Percentiles rank a stretch among this genome's conserved stretches.
These are phyloP conservation scores for Polymixis lichenea DNA, from an alignment of 2,888 invertebrate genomes.

Conservation along the genomic window DNA sequence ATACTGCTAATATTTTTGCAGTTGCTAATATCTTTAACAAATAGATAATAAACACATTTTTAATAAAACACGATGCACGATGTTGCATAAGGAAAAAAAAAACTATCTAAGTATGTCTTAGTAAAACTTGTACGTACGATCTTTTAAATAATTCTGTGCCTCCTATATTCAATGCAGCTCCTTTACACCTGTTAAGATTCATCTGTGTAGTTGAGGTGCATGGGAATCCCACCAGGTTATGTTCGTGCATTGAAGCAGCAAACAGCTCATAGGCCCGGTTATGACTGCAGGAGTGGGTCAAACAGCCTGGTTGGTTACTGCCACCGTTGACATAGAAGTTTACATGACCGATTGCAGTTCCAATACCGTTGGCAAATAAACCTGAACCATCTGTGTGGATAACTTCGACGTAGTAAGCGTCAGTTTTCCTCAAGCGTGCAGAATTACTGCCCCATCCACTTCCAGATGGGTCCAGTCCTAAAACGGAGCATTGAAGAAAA, in stretches of 20 bases:
- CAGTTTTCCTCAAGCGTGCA: slow-evolving; percentile 66
- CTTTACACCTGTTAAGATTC: slow-evolving; percentile 73
- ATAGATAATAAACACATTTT: not conserved
- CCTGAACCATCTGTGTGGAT: slow-evolving; percentile 82
- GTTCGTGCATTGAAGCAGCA: slow-evolving; percentile 72
- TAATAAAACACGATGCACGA: too few relatives aligned
- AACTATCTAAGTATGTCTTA: not conserved
- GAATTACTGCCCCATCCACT: slow-evolving; percentile 72
- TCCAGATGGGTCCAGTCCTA: slow-evolving; percentile 79
- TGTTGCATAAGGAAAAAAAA: not conserved
- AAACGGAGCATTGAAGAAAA: not conserved
- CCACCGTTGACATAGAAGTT: slow-evolving; percentile 98
- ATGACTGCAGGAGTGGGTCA: slow-evolving; percentile 74
- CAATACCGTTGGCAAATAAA: slow-evolving; percentile 90
- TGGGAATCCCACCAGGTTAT: slow-evolving; percentile 69
- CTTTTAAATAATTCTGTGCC: slow-evolving; percentile 70
- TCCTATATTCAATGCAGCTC: slow-evolving; percentile 71
- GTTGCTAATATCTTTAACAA: not conserved
- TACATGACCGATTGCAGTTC: slow-evolving; percentile 94
- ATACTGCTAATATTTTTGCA: not conserved
- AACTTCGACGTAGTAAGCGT: slow-evolving; percentile 82
- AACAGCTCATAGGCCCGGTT: slow-evolving; percentile 78
- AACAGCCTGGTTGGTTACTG: slow-evolving; percentile 90
- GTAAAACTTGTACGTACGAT: slow-evolving; percentile 62
- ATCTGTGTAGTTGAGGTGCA: slow-evolving; percentile 71